phyloP scores from a whole-genome alignment of 2,113 vertebrate species.

The Peromyscus polionotus region DNA sequence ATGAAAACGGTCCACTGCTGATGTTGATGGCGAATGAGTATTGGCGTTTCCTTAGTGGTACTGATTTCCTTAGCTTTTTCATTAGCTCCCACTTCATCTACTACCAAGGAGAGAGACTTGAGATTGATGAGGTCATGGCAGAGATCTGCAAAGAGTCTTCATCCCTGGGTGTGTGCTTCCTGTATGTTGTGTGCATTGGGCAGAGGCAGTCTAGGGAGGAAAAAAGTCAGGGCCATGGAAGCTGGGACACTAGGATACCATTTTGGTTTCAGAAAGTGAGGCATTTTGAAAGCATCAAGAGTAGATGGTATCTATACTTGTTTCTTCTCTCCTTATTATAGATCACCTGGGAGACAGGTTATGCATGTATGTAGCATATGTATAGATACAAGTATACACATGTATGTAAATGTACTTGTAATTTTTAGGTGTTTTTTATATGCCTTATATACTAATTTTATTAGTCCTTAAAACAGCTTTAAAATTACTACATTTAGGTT shows the following conservation, averaged over 20 bases:
- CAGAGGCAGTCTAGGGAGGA: background rate
- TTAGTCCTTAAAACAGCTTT: background rate
- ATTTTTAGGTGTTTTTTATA: too few species aligned
- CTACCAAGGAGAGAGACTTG: constrained; percentile 63
- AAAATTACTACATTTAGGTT: background rate
- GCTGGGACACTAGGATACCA: background rate
- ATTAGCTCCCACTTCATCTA: constrained; percentile 75
- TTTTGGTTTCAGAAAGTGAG: background rate
- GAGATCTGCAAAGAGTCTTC: background rate
- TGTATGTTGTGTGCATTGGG: accelerated
- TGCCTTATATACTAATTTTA: background rate
- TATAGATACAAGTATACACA: accelerated
- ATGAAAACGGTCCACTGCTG: background rate
- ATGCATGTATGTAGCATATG: accelerated
- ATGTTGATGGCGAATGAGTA: constrained; percentile 68
- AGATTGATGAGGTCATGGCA: constrained; percentile 75
- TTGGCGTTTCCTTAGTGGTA: constrained; percentile 73
- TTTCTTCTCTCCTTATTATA: background rate
- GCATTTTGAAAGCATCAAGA: background rate
- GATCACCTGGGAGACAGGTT: too few species aligned
- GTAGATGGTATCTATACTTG: accelerated
- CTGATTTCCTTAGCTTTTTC: constrained; percentile 74
- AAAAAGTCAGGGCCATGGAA: background rate
- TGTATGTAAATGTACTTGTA: background rate
- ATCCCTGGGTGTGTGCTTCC: background rate